A percentile compares a stretch with the other conserved stretches of the same genome.
These are phyloP conservation scores for Hypsibius dujardini DNA, from an alignment of 1,140 invertebrate species.

Conservation along the genomic window DNA sequence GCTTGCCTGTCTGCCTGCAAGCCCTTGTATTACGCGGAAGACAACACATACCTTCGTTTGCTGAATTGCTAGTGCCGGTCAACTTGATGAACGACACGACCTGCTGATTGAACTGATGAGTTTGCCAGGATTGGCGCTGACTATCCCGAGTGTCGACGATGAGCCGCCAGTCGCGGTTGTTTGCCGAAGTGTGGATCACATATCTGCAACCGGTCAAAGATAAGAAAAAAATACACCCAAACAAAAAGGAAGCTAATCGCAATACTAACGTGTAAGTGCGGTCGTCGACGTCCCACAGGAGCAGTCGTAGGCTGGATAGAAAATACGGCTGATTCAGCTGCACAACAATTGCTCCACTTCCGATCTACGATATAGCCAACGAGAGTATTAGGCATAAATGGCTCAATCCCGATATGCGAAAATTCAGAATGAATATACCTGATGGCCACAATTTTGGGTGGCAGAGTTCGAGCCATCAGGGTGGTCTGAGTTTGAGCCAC, in stretches of 20 bases:
- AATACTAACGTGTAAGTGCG: constrained; percentile 76
- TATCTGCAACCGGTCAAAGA: not conserved
- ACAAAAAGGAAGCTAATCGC: constrained; percentile 18
- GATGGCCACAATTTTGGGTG: no score
- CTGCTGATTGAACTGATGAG: constrained; percentile 54
- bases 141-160: not conserved
- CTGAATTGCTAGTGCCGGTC: constrained; percentile 84
- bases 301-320: constrained; percentile 40
- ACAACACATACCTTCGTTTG: constrained; percentile 49
- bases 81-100: constrained; percentile 85
- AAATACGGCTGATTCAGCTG: constrained; percentile 91
- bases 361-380: constrained; percentile 36
- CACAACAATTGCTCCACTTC: constrained; percentile 77
- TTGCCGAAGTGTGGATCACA: constrained; percentile 16
- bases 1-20: not conserved
- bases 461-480: no score
- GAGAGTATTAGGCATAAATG: no score
- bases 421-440: no score
- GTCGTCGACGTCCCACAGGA: constrained; percentile 96
- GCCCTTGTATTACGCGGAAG: not conserved
- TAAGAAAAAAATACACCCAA: constrained; percentile 14
- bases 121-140: constrained; percentile 59
- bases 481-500: no score
- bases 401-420: no score
- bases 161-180: constrained; percentile 26